phyloP scores from a whole-genome alignment of 35 echinoderm and acorn worm genomes.

The Heliocidaris erythrogramma region DNA sequence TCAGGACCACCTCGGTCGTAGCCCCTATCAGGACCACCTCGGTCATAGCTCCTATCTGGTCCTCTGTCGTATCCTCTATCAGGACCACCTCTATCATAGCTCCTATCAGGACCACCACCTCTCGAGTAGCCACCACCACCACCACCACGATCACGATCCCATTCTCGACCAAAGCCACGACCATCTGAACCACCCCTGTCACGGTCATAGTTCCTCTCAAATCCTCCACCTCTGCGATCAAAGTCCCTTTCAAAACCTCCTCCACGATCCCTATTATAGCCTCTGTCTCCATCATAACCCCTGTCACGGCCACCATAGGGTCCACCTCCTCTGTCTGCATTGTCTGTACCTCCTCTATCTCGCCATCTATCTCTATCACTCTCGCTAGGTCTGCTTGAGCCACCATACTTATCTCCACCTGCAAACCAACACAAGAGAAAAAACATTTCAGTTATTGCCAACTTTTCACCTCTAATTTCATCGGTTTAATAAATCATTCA shows the following conservation, averaged over 20 bases:
- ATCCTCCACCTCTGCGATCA: background rate
- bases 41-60: background rate
- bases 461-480: background rate
- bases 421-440: background rate
- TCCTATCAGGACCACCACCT: slow-evolving; percentile 20
- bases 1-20: slow-evolving; percentile 21
- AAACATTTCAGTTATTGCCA: background rate
- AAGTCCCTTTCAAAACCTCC: slow-evolving; percentile 33
- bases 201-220: slow-evolving; percentile 38
- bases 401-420: slow-evolving; percentile 1
- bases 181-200: background rate
- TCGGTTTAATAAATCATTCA: background rate
- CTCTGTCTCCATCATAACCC: slow-evolving; percentile 10
- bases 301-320: slow-evolving; percentile 25
- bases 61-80: slow-evolving; percentile 32
- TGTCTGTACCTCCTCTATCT: slow-evolving; percentile 42
- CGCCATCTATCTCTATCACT: slow-evolving; percentile 48
- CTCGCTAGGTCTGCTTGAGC: slow-evolving; percentile 6
- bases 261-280: slow-evolving; percentile 16
- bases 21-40: slow-evolving; percentile 41
- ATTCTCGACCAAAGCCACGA: slow-evolving; percentile 45
- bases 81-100: slow-evolving; percentile 9
- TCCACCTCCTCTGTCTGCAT: slow-evolving; percentile 29
- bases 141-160: slow-evolving; percentile 22
- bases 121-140: slow-evolving; percentile 9